Conservation (phyloP, 2,888 invertebrate genomes). For the Anticlea derivata region DNA sequence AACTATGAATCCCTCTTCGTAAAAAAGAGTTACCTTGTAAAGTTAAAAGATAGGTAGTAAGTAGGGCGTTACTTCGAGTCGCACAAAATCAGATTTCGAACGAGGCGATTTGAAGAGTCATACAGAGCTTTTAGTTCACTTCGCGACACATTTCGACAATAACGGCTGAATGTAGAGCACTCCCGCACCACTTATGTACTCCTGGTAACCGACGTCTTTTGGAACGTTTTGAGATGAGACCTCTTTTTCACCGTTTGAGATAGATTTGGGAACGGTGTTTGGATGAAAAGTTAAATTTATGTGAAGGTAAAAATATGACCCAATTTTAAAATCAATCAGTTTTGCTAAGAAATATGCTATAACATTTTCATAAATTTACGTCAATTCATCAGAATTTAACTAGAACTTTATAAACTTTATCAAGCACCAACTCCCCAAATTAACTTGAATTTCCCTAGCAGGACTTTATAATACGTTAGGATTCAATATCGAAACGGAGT, state of each 20-base stretch:
- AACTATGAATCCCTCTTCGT: no score
- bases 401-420: conserved; percentile 3
- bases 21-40: not conserved
- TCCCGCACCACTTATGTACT: conserved; percentile 33
- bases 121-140: conserved; percentile 31
- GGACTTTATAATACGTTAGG: conserved; percentile 17
- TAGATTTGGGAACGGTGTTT: no score
- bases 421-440: conserved; percentile 9
- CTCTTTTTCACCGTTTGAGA: not conserved
- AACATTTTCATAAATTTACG: conserved; percentile 14
- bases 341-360: conserved; percentile 7
- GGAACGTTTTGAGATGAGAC: conserved; percentile 11
- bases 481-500: conserved; percentile 17
- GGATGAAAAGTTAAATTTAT: no score
- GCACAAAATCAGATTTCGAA: conserved; percentile 25
- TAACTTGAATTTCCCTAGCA: conserved; percentile 16
- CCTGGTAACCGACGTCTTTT: conserved; percentile 33
- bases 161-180: conserved; percentile 32
- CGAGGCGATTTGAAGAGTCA: conserved; percentile 28
- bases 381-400: conserved; percentile 4
- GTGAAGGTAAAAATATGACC: no score
- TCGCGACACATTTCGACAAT: conserved; percentile 29
- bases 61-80: conserved; percentile 20
- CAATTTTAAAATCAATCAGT: no score
- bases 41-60: not conserved